Evolutionary conservation across 1,140 invertebrate species (phyloP).

Genomic region (Drosophila persimilis): DNA sequence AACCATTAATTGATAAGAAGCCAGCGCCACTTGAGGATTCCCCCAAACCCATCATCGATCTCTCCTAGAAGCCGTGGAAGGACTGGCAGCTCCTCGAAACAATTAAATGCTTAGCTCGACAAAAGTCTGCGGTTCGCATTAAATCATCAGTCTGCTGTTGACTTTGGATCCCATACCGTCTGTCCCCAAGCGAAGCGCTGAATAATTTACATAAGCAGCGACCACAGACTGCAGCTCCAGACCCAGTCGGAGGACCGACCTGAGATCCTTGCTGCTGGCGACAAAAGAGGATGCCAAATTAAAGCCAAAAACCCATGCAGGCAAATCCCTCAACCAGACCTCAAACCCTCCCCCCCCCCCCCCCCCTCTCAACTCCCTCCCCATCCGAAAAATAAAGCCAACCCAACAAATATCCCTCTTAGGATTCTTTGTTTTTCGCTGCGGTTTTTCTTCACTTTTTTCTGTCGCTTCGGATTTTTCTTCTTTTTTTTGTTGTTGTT

Average conservation of each 20-base stretch:
- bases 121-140: conserved; percentile 80
- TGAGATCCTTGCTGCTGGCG: conserved; percentile 30
- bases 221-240: conserved; percentile 63
- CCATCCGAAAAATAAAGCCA: conserved; percentile 36
- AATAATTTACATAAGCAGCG: conserved; percentile 81
- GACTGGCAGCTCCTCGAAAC: conserved; percentile 58
- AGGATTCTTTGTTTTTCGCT: conserved; percentile 26
- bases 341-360: neutral
- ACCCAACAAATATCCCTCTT: conserved; percentile 36
- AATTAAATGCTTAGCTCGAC: conserved; percentile 80
- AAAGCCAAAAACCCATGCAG: conserved; percentile 76
- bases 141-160: conserved; percentile 77
- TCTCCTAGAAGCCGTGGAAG: neutral
- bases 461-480: conserved; percentile 14
- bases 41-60: conserved; percentile 22
- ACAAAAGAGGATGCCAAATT: conserved; percentile 68
- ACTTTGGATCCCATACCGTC: conserved; percentile 34
- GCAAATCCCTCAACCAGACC: conserved; percentile 72
- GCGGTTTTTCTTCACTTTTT: conserved; percentile 19
- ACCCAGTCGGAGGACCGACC: conserved; percentile 3
- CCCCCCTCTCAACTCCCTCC: too few species aligned
- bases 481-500: conserved; percentile 8
- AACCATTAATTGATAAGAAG: conserved; percentile 39
- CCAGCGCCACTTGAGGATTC: conserved; percentile 17
- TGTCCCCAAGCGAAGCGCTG: conserved; percentile 35